phyloP scores from a whole-genome alignment of 2,888 invertebrate species.

The Melanargia galathea region DNA sequence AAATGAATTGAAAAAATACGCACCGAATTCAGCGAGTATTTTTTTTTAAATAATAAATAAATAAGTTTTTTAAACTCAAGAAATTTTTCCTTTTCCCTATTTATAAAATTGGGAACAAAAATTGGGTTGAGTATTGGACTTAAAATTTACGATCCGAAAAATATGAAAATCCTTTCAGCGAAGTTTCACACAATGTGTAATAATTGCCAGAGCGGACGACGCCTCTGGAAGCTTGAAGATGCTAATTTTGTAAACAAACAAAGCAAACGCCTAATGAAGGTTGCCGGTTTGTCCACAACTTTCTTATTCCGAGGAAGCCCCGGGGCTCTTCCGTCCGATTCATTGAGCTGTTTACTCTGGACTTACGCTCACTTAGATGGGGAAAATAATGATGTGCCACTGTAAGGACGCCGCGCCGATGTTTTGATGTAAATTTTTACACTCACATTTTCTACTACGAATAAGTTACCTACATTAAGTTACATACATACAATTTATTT shows the following conservation, averaged over 20 bases:
- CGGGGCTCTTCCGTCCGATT: constrained; percentile 73
- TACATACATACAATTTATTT: neutral
- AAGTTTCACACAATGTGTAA: constrained; percentile 61
- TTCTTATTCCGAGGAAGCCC: constrained; percentile 73
- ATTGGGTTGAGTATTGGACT: constrained; percentile 25
- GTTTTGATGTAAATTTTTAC: constrained; percentile 28
- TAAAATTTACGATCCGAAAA: constrained; percentile 46
- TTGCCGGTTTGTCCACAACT: constrained; percentile 69
- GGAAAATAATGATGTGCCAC: constrained; percentile 45
- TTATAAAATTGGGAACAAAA: constrained; percentile 26
- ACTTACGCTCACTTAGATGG: constrained; percentile 63
- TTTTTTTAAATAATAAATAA: neutral
- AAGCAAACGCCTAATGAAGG: constrained; percentile 77
- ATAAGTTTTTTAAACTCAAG: neutral
- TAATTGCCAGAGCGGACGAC: constrained; percentile 63
- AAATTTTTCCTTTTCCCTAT: constrained; percentile 4
- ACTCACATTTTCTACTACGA: neutral
- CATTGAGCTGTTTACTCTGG: constrained; percentile 78
- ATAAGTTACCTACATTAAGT: no score
- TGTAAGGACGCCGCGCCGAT: constrained; percentile 29
- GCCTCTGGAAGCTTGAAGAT: constrained; percentile 67
- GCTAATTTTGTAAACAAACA: constrained; percentile 79
- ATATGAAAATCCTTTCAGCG: constrained; percentile 50
- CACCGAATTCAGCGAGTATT: no score
- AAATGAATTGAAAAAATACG: no score